phyloP scores from a whole-genome alignment of 1,140 invertebrate genomes.

The Lordiphosa mommai region DNA sequence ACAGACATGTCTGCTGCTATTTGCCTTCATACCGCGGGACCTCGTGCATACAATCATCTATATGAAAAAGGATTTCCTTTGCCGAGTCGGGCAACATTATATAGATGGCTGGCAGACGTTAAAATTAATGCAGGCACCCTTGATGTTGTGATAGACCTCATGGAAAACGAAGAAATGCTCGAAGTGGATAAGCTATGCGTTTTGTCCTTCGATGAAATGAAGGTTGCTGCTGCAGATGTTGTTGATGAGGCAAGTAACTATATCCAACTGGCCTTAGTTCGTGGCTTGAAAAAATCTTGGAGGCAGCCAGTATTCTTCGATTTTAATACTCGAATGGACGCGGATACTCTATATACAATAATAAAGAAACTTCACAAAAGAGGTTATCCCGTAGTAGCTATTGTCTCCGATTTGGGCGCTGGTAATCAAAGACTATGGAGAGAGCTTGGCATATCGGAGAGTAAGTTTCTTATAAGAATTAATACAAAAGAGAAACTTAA shows the following conservation, averaged over 20 bases:
- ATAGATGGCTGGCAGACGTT: slow-evolving; percentile 18
- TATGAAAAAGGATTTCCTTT: slow-evolving; percentile 32
- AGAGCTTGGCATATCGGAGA: slow-evolving; percentile 18
- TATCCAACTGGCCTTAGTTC: slow-evolving; percentile 18
- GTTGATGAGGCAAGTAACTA: slow-evolving; percentile 7
- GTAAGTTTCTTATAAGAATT: slow-evolving; percentile 6
- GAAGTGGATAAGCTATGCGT: too few species aligned
- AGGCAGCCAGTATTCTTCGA: slow-evolving; percentile 29
- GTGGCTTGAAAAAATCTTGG: slow-evolving; percentile 27
- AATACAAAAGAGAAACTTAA: slow-evolving; percentile 1
- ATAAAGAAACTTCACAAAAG: slow-evolving; percentile 12
- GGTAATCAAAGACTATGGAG: slow-evolving; percentile 17
- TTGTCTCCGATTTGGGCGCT: slow-evolving; percentile 3
- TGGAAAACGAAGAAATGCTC: too few species aligned
- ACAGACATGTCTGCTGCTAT: too few species aligned
- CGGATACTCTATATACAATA: slow-evolving; percentile 2
- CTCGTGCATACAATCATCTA: too few species aligned
- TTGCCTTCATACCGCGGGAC: too few species aligned
- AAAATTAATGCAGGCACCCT: slow-evolving; percentile 14
- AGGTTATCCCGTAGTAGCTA: too few species aligned
- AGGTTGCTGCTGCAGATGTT: slow-evolving; percentile 6
- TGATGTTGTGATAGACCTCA: too few species aligned
- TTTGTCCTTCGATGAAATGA: slow-evolving; percentile 29
- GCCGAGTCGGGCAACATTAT: slow-evolving; percentile 16
- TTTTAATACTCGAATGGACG: slow-evolving; percentile 11